These are phyloP conservation scores for Cyclopterus lumpus DNA, from an alignment of 2,797 vertebrate genomes.

Conservation along the genomic window DNA sequence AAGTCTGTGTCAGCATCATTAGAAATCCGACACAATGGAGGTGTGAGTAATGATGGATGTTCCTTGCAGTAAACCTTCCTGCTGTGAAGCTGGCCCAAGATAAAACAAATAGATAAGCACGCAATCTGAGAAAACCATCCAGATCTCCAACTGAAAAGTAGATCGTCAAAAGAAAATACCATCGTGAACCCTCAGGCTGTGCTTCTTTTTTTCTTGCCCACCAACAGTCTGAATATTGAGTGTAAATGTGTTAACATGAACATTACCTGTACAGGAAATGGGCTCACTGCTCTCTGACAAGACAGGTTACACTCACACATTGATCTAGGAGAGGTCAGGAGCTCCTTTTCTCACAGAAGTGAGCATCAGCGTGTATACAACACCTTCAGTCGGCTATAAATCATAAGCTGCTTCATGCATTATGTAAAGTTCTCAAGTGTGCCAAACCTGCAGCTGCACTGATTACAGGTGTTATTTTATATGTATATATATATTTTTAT, in stretches of 20 bases:
- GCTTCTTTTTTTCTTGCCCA: conserved; percentile 36
- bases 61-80: conserved; percentile 5
- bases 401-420: conserved; percentile 63
- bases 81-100: conserved; percentile 5
- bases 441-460: conserved; percentile 47
- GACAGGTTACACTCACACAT: conserved; percentile 56
- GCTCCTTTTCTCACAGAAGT: conserved; percentile 36
- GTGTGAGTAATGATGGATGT: conserved; percentile 26
- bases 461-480: conserved; percentile 31
- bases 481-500: conserved; percentile 23
- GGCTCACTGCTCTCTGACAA: conserved; percentile 60
- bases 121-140: conserved; percentile 38
- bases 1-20: conserved; percentile 51
- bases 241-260: conserved; percentile 70
- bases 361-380: conserved; percentile 28
- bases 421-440: conserved; percentile 64
- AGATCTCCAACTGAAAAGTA: conserved; percentile 54
- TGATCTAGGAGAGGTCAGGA: conserved; percentile 64
- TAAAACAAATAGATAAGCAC: neutral
- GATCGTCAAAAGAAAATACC: conserved; percentile 53
- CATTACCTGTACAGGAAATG: conserved; percentile 55
- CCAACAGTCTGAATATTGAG: conserved; percentile 55
- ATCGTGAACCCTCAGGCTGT: conserved; percentile 24
- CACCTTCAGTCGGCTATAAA: conserved; percentile 58
- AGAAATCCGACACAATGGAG: conserved; percentile 26